These are phyloP conservation scores for Pangasius mekongensis DNA, from an alignment of 2,797 vertebrate genomes.

Conservation along the genomic window DNA sequence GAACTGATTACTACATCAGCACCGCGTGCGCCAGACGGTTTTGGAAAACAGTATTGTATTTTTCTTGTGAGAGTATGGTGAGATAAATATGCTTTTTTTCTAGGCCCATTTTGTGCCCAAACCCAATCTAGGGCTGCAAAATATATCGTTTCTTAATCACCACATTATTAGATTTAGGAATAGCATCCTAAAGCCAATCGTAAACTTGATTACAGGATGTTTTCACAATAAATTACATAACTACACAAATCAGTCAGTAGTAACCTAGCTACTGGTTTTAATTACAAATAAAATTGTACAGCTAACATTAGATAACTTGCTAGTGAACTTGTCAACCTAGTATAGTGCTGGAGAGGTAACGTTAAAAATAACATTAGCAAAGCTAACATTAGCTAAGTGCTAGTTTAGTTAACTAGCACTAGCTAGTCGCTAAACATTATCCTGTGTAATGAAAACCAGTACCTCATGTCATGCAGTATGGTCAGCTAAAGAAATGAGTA, in stretches of 20 bases:
- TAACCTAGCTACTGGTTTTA: neutral
- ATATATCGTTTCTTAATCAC: neutral
- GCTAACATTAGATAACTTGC: neutral
- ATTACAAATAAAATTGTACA: neutral
- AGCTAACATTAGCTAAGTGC: neutral
- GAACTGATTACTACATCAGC: constrained; percentile 11
- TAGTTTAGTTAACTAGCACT: neutral
- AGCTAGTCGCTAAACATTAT: neutral
- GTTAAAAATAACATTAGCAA: too few relatives aligned
- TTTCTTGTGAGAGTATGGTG: neutral
- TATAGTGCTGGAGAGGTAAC: neutral
- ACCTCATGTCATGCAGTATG: neutral
- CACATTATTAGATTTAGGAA: neutral
- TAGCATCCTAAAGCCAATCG: neutral
- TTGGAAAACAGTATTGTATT: neutral
- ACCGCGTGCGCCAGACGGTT: neutral
- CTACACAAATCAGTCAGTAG: neutral
- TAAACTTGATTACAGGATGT: neutral
- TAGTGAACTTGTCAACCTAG: neutral
- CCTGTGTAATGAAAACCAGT: neutral
- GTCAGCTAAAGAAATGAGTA: neutral
- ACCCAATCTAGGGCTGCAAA: neutral
- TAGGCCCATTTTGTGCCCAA: neutral
- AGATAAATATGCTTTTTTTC: neutral
- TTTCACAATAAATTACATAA: neutral